Base-by-base conservation (phyloP, 1,140 invertebrate genomes). In the Drosophila sturtevanti region DNA sequence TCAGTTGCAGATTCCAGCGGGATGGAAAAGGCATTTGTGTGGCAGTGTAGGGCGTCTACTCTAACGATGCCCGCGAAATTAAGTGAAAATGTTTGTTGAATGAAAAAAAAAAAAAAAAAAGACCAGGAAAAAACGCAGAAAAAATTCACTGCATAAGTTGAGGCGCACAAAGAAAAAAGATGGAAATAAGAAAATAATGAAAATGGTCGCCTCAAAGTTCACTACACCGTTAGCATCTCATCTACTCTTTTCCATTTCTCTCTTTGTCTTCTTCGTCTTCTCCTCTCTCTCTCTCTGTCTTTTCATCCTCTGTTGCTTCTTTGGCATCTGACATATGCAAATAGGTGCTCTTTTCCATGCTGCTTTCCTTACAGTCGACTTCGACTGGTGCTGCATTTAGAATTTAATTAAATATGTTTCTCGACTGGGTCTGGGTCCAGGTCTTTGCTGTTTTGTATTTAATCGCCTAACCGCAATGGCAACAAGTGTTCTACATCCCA, bases 391-490 rank as follows among this genome's bases (percentile, higher is more conserved):
- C 74, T 55, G 68, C 70, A 74, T 77, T 77, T 77, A 77, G 75
- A 77, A 77, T 77, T 77, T 77, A 77, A 77, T 77, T 77, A 77
- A 77, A 77, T 77, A 77, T 77, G 75, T 68, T 77, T 66, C 55
- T 48, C 55, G 44, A 55, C 61, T 38, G 61, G 31, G 52, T 44
- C 1, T 18, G 18, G 24, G 72, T 55, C 60, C 41, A 44, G 41
- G 41, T 52, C 38, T 55, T 12, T 48, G 58, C 58, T 27, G 35
- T 77, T 64, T 67, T 65, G 68, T 48, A 54, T 77, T 70, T 77
- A 77, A 77, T 71, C 75, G 73, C 62, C 67, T 55, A 65, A 77
- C 75, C 67, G 62, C 75, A 77, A 48, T 54, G 56, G 73, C 75
- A 77, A 71, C 75, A 77, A 77, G 66, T 77, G 74, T 76, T 64